A percentile compares a stretch with the other conserved stretches of the same genome.
phyloP scores from a whole-genome alignment of 2,113 vertebrate genomes.

The Oryzias woworae region DNA sequence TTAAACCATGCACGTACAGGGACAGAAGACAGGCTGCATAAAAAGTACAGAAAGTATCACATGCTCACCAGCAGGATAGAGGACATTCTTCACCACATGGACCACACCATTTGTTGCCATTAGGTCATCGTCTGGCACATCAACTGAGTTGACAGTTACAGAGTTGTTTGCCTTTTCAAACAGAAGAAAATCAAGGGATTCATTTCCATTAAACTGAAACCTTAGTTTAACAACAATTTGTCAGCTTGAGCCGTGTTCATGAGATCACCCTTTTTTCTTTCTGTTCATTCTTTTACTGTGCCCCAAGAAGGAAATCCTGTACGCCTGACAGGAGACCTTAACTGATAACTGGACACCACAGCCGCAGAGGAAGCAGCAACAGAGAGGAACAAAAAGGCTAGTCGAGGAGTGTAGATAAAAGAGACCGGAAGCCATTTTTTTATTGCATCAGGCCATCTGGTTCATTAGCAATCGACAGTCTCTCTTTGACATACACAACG shows the following conservation, averaged over 20 bases:
- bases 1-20: background rate
- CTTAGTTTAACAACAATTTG: no score
- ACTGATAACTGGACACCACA: constrained; percentile 10
- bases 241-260: no score
- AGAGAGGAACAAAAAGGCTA: background rate
- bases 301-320: constrained; percentile 4
- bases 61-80: constrained; percentile 87
- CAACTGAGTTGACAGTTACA: constrained; percentile 87
- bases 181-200: background rate
- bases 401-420: constrained; percentile 10
- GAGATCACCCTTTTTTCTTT: no score
- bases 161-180: constrained; percentile 85
- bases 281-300: background rate
- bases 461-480: constrained; percentile 4
- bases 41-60: background rate
- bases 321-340: constrained; percentile 11
- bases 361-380: background rate
- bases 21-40: background rate
- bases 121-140: constrained; percentile 85
- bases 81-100: constrained; percentile 90
- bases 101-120: constrained; percentile 96
- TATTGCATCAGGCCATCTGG: constrained; percentile 21
- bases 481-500: constrained; percentile 20
- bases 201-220: background rate
- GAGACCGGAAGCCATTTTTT: constrained; percentile 15